Percentiles rank a stretch among this genome's conserved stretches.
phyloP scores from a whole-genome alignment of 2,113 vertebrate species.

The Gopherus evgoodei region DNA sequence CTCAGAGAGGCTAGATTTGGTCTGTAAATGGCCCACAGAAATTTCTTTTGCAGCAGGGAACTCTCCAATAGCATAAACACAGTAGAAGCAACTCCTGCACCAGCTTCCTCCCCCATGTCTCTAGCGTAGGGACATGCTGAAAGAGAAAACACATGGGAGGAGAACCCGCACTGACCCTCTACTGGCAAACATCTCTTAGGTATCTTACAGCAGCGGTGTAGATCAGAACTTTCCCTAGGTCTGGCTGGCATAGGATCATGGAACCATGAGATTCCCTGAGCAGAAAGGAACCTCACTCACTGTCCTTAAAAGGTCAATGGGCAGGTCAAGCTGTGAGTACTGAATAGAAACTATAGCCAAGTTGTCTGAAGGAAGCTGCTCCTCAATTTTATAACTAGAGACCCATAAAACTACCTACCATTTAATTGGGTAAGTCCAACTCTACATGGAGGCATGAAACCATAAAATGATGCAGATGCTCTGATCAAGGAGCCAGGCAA shows the following conservation, averaged over 20 bases:
- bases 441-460: neutral
- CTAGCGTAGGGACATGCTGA: neutral
- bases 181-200: neutral
- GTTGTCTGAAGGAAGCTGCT: fast-evolving
- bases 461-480: neutral
- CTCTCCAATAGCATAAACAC: neutral
- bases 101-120: neutral
- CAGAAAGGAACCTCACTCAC: neutral
- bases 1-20: neutral
- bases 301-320: neutral
- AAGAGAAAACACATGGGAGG: neutral
- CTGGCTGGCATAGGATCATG: neutral
- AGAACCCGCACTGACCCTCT: neutral
- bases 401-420: neutral
- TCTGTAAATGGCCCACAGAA: neutral
- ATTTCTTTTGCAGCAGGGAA: constrained; percentile 10
- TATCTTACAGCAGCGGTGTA: neutral
- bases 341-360: neutral
- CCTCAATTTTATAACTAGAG: neutral
- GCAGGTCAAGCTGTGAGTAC: neutral
- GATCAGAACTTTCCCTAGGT: neutral
- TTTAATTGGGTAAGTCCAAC: neutral
- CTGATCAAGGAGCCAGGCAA: neutral
- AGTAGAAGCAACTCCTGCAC: neutral
- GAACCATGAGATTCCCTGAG: neutral